These are phyloP conservation scores for Halichondria panicea DNA, from an alignment of 37 sponge, comb jelly and placozoan genomes.

Conservation along the genomic window DNA sequence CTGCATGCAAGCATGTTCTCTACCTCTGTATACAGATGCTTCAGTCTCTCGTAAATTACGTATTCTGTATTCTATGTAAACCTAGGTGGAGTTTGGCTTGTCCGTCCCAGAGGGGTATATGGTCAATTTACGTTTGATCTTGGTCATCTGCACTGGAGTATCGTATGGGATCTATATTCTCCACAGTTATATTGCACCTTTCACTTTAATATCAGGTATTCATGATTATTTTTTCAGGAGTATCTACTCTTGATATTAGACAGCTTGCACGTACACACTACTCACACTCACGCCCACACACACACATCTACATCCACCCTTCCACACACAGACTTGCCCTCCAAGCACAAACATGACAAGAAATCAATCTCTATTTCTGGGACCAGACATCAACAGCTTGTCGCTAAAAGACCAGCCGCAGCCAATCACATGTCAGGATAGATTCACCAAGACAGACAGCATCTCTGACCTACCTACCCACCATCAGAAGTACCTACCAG, in stretches of 20 bases:
- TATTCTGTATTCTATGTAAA: background rate
- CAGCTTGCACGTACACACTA: too few relatives aligned
- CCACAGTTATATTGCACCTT: constrained; percentile 30
- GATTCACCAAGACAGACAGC: background rate
- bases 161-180: constrained; percentile 4
- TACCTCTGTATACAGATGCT: background rate
- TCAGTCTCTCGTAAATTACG: background rate
- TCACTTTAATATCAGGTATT: constrained; percentile 22
- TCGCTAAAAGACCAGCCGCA: constrained; percentile 24
- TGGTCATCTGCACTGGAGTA: constrained; percentile 45
- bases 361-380: background rate
- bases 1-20: too few relatives aligned
- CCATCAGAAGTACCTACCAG: background rate
- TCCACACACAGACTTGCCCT: too few relatives aligned
- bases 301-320: too few relatives aligned
- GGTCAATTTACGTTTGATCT: background rate
- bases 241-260: too few relatives aligned
- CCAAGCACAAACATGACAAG: background rate
- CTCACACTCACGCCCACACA: too few relatives aligned
- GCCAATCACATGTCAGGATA: background rate
- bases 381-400: constrained; percentile 6
- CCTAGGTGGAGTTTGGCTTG: background rate
- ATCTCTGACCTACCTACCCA: background rate
- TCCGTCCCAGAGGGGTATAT: background rate
- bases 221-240: background rate